phyloP scores from a whole-genome alignment of 2,888 invertebrate species.

The Slavum lentiscoides region DNA sequence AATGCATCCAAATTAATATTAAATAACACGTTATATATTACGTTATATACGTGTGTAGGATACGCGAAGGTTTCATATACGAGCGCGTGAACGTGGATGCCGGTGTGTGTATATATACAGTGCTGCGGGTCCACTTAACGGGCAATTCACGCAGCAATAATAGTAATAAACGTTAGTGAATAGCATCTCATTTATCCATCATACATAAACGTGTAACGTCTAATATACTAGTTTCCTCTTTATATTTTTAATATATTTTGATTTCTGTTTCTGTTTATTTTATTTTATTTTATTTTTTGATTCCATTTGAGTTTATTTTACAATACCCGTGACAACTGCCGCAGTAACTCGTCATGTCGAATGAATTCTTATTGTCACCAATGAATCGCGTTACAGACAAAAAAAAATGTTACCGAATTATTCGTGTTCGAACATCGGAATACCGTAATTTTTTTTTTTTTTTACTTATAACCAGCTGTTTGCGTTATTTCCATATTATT shows the following conservation, averaged over 20 bases:
- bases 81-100: conserved; percentile 24
- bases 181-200: conserved; percentile 48
- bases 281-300: conserved; percentile 30
- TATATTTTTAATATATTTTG: conserved; percentile 40
- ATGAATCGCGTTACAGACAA: not conserved
- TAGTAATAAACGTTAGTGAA: conserved; percentile 51
- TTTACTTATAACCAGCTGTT: not conserved
- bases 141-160: conserved; percentile 41
- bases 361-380: not conserved
- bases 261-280: conserved; percentile 33
- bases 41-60: not conserved
- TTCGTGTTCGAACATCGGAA: not conserved
- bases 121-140: conserved; percentile 51
- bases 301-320: conserved; percentile 28
- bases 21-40: conserved; percentile 44
- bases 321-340: not conserved
- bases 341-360: not conserved
- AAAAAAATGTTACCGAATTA: not conserved
- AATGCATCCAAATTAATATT: conserved; percentile 52
- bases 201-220: conserved; percentile 1
- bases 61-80: conserved; percentile 31
- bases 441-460: not conserved
- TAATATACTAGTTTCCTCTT: conserved; percentile 38
- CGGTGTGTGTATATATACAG: conserved; percentile 25
- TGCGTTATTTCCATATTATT: too few relatives aligned